phyloP scores from a whole-genome alignment of 2,888 invertebrate genomes.

The Dioctria rufipes region DNA sequence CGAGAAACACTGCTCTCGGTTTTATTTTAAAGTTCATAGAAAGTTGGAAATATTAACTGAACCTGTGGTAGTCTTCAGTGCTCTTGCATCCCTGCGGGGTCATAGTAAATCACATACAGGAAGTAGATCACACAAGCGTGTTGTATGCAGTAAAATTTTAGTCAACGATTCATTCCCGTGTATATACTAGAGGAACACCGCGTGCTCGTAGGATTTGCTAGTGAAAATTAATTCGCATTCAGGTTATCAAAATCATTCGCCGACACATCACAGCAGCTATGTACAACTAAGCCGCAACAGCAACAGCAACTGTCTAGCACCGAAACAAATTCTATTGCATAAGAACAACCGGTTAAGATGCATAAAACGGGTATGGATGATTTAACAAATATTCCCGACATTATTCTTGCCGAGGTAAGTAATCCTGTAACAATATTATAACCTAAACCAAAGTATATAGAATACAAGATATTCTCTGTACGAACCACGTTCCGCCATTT shows the following conservation, averaged over 20 bases:
- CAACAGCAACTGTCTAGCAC: too few species aligned
- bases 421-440: too few species aligned
- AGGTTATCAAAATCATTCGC: slow-evolving; percentile 68
- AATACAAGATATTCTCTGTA: too few species aligned
- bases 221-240: slow-evolving; percentile 70
- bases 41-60: slow-evolving; percentile 74
- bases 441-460: too few species aligned
- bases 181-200: slow-evolving; percentile 70
- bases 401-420: too few species aligned
- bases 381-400: too few species aligned
- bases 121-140: slow-evolving; percentile 70
- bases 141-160: slow-evolving; percentile 71
- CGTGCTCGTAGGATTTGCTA: slow-evolving; percentile 70
- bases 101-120: slow-evolving; percentile 71
- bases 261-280: slow-evolving; percentile 66
- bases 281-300: slow-evolving; percentile 62
- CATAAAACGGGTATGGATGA: too few species aligned
- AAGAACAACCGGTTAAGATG: too few species aligned
- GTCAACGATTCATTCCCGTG: slow-evolving; percentile 71
- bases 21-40: slow-evolving; percentile 75
- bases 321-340: too few species aligned
- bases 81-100: slow-evolving; percentile 69
- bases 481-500: too few species aligned
- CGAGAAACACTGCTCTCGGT: slow-evolving; percentile 70
- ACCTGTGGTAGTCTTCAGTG: slow-evolving; percentile 73